Evolutionary conservation across 2,113 vertebrate species (phyloP).

Genomic region (Pampusana beccarii): DNA sequence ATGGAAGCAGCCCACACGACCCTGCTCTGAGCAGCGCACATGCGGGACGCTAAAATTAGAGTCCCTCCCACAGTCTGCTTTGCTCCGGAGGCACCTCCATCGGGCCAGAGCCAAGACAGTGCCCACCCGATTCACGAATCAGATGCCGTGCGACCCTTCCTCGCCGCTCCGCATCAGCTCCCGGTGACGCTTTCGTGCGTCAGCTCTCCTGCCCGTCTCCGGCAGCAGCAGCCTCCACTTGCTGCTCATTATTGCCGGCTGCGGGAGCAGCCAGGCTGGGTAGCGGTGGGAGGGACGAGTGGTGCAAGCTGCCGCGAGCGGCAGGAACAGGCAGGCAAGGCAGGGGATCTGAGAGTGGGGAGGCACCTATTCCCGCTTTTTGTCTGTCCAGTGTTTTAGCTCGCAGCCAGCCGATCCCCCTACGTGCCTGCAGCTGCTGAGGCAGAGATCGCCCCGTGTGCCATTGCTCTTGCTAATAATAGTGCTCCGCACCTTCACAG

Average conservation of each 20-base stretch:
- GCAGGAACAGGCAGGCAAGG: fast-evolving
- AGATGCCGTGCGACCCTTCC: not conserved
- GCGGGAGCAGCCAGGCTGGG: not conserved
- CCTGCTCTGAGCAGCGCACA: not conserved
- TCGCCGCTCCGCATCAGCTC: not conserved
- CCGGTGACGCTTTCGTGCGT: not conserved
- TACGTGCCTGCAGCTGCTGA: not conserved
- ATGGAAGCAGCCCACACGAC: conserved; percentile 52
- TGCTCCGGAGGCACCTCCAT: not conserved
- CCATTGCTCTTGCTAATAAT: not conserved
- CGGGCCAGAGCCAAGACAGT: not conserved
- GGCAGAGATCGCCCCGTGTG: not conserved
- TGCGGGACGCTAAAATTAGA: conserved; percentile 10
- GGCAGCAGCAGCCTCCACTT: not conserved
- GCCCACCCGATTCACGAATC: not conserved
- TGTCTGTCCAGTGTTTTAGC: fast-evolving
- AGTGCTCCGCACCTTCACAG: not conserved
- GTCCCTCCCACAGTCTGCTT: conserved; percentile 1
- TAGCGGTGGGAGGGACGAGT: fast-evolving
- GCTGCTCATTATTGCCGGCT: not conserved
- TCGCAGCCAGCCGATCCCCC: fast-evolving
- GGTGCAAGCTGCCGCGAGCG: fast-evolving
- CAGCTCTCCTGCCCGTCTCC: not conserved
- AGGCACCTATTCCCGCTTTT: fast-evolving
- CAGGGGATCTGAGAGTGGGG: not conserved